Conservation (phyloP, 2,888 invertebrate genomes). For the Oligia strigilis region DNA sequence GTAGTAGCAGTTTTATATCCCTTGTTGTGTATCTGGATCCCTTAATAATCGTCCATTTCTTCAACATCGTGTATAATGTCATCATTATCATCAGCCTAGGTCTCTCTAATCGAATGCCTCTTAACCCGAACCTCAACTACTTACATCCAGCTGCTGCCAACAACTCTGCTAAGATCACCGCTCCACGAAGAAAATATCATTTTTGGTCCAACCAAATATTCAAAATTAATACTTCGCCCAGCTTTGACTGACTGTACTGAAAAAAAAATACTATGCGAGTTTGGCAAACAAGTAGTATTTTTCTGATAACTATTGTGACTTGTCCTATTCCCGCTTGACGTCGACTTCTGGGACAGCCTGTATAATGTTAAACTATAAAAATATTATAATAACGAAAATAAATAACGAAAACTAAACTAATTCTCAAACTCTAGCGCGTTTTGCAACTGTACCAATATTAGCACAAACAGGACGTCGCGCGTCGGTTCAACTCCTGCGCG, state of each 20-base stretch:
- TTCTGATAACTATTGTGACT: no score
- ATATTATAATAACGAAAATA: background rate
- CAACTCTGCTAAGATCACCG: background rate
- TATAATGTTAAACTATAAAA: no score
- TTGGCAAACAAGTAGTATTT: no score
- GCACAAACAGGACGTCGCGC: slow-evolving; percentile 56
- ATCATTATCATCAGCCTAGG: background rate
- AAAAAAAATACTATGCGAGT: no score
- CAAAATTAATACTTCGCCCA: no score
- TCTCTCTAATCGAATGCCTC: background rate
- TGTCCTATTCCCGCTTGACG: no score
- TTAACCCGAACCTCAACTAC: background rate
- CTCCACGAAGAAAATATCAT: no score
- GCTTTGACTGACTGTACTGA: no score
- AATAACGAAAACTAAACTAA: background rate
- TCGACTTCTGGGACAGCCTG: no score
- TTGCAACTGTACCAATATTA: slow-evolving; percentile 59
- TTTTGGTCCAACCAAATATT: no score
- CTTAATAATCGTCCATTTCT: background rate
- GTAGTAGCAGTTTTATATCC: background rate
- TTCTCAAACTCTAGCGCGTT: slow-evolving; percentile 6
- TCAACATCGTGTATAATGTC: background rate
- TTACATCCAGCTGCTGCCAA: background rate
- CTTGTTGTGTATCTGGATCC: background rate
- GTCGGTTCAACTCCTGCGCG: slow-evolving; percentile 66